A percentile compares a stretch with the other conserved stretches of the same genome.
These are phyloP conservation scores for Loris lydekkerianus DNA, from an alignment of 2,797 vertebrate species.

Conservation along the genomic window DNA sequence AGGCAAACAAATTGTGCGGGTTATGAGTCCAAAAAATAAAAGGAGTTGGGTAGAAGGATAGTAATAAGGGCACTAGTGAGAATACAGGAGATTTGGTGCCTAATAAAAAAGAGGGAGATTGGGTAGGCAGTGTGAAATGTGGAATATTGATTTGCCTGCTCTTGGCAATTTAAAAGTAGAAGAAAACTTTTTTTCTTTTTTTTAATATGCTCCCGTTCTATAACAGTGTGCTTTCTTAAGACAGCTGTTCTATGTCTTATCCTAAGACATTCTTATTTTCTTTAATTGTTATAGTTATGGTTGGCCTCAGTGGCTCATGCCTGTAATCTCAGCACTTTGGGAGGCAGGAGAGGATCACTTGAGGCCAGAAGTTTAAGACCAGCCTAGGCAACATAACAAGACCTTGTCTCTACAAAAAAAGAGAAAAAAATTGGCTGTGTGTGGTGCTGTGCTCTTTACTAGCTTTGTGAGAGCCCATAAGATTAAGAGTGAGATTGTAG, in stretches of 20 bases:
- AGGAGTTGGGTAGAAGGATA: not conserved
- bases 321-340: not conserved
- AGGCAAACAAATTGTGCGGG: not conserved
- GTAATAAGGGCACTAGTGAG: not conserved
- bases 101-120: not conserved
- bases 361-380: too few species aligned
- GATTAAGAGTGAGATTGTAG: too few species aligned
- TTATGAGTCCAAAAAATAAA: not conserved
- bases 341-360: too few species aligned
- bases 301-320: not conserved
- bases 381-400: too few species aligned
- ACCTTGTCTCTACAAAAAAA: too few species aligned
- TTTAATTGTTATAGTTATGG: not conserved
- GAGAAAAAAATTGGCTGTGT: too few species aligned
- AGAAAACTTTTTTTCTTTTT: not conserved
- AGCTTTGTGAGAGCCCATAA: too few species aligned
- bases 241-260: not conserved
- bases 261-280: not conserved
- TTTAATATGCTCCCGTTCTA: not conserved
- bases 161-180: conserved; percentile 39
- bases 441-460: too few species aligned
- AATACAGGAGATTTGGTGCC: not conserved
- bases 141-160: not conserved
- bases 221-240: not conserved
- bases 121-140: not conserved